Evolutionary conservation across 2,113 vertebrate genomes (phyloP).

Genomic region (Piliocolobus tephrosceles): DNA sequence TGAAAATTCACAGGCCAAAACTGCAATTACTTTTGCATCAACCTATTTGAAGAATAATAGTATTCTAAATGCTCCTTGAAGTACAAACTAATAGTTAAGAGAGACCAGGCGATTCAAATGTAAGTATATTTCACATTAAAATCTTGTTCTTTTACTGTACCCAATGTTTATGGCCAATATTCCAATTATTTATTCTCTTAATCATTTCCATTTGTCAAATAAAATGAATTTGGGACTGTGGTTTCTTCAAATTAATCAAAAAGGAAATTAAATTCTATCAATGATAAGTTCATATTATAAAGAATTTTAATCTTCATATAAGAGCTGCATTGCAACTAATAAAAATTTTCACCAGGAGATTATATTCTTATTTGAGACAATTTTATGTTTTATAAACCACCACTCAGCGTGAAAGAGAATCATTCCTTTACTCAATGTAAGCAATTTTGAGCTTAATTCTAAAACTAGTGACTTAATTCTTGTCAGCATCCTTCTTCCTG

Average conservation of each 20-base stretch:
- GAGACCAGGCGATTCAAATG: background rate
- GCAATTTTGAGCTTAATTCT: background rate
- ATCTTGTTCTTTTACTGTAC: background rate
- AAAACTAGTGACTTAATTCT: background rate
- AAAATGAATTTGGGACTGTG: background rate
- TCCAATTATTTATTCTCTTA: background rate
- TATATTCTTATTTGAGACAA: background rate
- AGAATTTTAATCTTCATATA: background rate
- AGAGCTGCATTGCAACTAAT: background rate
- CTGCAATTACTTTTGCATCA: no score
- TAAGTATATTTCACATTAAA: background rate
- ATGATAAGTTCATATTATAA: background rate
- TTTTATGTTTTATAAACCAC: background rate
- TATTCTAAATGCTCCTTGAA: no score
- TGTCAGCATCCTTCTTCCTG: rapidly evolving
- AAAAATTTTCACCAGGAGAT: background rate
- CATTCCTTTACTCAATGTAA: background rate
- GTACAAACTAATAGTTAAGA: background rate
- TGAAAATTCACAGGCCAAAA: no score
- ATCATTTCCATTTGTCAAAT: background rate
- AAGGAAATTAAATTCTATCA: background rate
- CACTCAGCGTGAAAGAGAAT: background rate
- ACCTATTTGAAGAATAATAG: background rate
- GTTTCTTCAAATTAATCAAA: background rate
- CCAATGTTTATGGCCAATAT: background rate